Evolutionary conservation across 2,113 vertebrate genomes (phyloP).

Genomic region (Myotis yumanensis): DNA sequence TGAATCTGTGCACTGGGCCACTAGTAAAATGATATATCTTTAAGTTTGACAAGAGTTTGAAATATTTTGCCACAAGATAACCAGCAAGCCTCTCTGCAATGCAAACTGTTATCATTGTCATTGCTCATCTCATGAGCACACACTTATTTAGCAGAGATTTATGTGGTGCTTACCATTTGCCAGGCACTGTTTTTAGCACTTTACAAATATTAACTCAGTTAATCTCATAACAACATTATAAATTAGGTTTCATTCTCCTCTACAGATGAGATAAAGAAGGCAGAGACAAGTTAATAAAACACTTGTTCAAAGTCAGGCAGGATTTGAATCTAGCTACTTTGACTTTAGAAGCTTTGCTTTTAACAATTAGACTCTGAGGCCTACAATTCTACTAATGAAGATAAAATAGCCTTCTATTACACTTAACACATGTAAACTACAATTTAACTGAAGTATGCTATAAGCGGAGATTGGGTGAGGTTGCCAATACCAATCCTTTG

Average conservation of each 20-base stretch:
- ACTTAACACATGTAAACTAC: background rate
- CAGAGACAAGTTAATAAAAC: background rate
- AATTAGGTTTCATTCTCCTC: background rate
- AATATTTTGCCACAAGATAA: background rate
- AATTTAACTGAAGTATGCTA: background rate
- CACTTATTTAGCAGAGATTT: background rate
- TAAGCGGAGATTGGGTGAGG: background rate
- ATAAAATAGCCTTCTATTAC: background rate
- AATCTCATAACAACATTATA: background rate
- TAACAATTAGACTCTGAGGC: background rate
- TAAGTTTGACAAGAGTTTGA: slow-evolving; percentile 20
- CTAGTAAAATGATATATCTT: background rate
- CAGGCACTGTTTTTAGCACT: background rate
- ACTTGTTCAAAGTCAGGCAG: background rate
- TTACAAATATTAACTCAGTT: background rate
- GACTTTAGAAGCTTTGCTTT: slow-evolving; percentile 3
- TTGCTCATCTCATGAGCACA: background rate
- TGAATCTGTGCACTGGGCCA: no score
- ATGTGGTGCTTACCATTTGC: background rate
- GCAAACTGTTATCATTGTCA: background rate
- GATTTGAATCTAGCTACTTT: background rate
- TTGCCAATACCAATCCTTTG: background rate
- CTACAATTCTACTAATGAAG: background rate
- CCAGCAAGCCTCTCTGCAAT: background rate
- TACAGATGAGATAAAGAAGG: background rate